A percentile compares a stretch with the other conserved stretches of the same genome.
Evolutionary conservation across 2,113 vertebrate genomes (phyloP).

Genomic region (Heliornis fulica): DNA sequence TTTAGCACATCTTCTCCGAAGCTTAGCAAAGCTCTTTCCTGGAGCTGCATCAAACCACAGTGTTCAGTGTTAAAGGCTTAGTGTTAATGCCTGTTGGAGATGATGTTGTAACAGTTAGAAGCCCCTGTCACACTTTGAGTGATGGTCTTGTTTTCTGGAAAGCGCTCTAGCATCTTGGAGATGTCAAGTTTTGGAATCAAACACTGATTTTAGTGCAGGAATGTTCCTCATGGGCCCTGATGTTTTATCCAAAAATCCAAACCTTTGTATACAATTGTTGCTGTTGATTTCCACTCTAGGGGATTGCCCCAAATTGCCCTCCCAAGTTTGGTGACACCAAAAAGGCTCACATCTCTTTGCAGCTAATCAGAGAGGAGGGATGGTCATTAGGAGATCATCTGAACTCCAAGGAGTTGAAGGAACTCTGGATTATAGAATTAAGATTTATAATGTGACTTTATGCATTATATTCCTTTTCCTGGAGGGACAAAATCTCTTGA

Average conservation of each 20-base stretch:
- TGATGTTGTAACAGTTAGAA: conserved; percentile 37
- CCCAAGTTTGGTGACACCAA: neutral
- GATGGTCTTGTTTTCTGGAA: conserved; percentile 57
- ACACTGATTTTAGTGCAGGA: neutral
- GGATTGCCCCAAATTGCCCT: neutral
- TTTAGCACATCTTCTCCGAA: conserved; percentile 19
- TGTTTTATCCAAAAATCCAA: conserved; percentile 24
- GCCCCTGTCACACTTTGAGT: conserved; percentile 35
- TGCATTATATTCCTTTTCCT: neutral
- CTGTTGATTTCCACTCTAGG: neutral
- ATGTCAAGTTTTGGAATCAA: conserved; percentile 40
- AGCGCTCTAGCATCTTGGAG: conserved; percentile 36
- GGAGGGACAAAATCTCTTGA: neutral
- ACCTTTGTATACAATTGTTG: conserved; percentile 13
- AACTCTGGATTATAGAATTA: neutral
- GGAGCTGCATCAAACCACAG: conserved; percentile 21
- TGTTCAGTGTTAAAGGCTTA: neutral
- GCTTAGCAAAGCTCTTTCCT: conserved; percentile 23
- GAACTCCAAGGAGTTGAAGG: neutral
- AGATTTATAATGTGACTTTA: conserved; percentile 1
- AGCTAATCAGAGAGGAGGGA: neutral
- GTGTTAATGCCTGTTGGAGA: conserved; percentile 18
- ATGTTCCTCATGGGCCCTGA: neutral
- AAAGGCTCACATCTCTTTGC: neutral
- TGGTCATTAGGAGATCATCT: neutral